Base-by-base conservation (phyloP, 2,113 vertebrate species). In the Felis catus region DNA sequence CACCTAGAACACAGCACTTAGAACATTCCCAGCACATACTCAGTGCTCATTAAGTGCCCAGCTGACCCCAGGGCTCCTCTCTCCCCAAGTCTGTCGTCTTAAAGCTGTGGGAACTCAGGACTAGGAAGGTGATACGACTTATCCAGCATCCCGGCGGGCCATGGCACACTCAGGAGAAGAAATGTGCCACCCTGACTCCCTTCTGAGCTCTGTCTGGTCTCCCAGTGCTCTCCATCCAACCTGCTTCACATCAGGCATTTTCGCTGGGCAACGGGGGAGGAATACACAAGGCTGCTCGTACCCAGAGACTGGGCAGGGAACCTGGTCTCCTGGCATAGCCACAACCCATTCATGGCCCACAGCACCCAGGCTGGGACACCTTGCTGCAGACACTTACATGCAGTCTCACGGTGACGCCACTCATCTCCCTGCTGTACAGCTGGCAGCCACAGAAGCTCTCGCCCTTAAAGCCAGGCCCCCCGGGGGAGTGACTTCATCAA, bases 331-430 rank as follows among this genome's bases (percentile, higher is more conserved):
- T 0, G 15, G 66, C 53, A 29, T 12, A 1, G 31, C 18, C 16
- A 27, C 1, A 15, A 4, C 61, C 12, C n/a, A 0, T 15, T 53
- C 7, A 1, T 29, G 58, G 31, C 33, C 55, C 18, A 4, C 6
- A 13, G 61, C 45, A 21, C 79, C 13, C 25, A n/a, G 23, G 15
- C 10, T 10, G 4, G 33, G n/a, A 9, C 0, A 0, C 71, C 39
- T 9, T 15, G 66, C 71, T 7, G 4, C 33, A 51, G 58, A 21
- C 7, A 8, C 2, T 13, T 1, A 1, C 0, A 2, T 2, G 4
- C 23, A 31, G 36, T 53, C 18, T 39, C 73, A 83, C 10, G 0
- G 1, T 0, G 14, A 58, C 25, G 45, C 36, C 45, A 2, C 10
- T 4, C 1, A 10, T 6, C 41, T 18, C 6, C 33, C 58, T 6